phyloP scores from a whole-genome alignment of 2,888 invertebrate genomes.

The Meiosimyza platycephala region DNA sequence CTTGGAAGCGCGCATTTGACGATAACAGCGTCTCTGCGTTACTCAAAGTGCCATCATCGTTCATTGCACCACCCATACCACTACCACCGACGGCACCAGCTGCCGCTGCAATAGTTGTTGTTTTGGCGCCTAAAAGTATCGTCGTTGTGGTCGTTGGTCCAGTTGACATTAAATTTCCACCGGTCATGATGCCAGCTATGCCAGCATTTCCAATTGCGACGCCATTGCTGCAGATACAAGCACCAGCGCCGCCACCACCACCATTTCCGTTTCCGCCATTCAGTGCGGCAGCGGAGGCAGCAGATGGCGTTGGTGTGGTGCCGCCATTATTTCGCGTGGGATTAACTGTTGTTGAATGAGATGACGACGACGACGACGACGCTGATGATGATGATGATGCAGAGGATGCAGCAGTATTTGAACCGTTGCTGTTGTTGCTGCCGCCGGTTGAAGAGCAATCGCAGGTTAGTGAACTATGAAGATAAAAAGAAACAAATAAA shows the following conservation, averaged over 20 bases:
- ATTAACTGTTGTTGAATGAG: slow-evolving; percentile 63
- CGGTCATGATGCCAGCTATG: slow-evolving; percentile 59
- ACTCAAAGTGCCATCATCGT: slow-evolving; percentile 69
- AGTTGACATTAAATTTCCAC: slow-evolving; percentile 64
- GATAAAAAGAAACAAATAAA: slow-evolving; percentile 11
- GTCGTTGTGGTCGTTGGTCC: slow-evolving; percentile 66
- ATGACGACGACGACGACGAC: slow-evolving; percentile 43
- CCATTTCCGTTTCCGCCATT: slow-evolving; percentile 45
- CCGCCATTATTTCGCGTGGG: slow-evolving; percentile 62
- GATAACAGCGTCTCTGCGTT: slow-evolving; percentile 88
- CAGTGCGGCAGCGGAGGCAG: slow-evolving; percentile 42
- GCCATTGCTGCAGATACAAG: slow-evolving; percentile 50
- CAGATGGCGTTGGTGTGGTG: slow-evolving; percentile 59
- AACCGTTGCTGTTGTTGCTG: slow-evolving; percentile 58
- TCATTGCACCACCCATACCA: slow-evolving; percentile 55
- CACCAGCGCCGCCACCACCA: slow-evolving; percentile 49
- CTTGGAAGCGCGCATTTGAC: slow-evolving; percentile 89
- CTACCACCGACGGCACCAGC: slow-evolving; percentile 46
- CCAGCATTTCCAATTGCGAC: slow-evolving; percentile 45
- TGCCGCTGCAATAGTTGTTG: slow-evolving; percentile 52
- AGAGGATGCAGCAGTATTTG: slow-evolving; percentile 38
- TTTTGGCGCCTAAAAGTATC: slow-evolving; percentile 63
- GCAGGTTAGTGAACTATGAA: slow-evolving; percentile 64
- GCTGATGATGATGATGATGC: slow-evolving; percentile 48
- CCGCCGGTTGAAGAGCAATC: slow-evolving; percentile 61